phyloP scores from a whole-genome alignment of 92 coral and sea anemone genomes.

The Plumapathes pennacea region DNA sequence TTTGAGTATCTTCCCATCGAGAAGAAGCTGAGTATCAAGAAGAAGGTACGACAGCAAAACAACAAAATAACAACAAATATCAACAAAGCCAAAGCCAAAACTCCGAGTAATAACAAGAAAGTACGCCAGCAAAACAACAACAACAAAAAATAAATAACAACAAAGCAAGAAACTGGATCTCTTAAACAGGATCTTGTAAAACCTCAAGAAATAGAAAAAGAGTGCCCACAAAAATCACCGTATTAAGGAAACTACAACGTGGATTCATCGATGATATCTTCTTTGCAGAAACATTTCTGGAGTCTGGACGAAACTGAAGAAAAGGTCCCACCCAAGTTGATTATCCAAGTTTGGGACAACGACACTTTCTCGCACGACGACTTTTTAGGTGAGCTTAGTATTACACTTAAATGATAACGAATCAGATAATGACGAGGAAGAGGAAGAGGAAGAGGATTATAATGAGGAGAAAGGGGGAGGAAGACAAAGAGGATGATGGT shows the following conservation, averaged over 20 bases:
- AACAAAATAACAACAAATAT: no score
- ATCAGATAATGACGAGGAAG: background rate
- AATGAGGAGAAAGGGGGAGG: no score
- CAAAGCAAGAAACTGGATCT: no score
- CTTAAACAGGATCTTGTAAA: no score
- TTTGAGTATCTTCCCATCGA: slow-evolving; percentile 79
- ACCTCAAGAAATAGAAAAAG: no score
- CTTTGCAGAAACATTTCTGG: slow-evolving; percentile 68
- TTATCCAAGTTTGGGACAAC: slow-evolving; percentile 89
- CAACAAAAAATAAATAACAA: no score
- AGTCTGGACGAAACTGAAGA: slow-evolving; percentile 85
- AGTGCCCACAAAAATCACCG: no score
- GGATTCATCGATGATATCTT: background rate
- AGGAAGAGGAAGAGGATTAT: no score
- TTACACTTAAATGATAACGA: background rate
- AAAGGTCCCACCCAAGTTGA: slow-evolving; percentile 59
- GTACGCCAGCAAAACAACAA: no score
- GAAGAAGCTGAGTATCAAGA: slow-evolving; percentile 75
- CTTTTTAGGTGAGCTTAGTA: slow-evolving; percentile 79
- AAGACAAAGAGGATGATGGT: background rate
- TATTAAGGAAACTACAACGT: background rate
- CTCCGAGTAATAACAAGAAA: no score
- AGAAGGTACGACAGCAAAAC: slow-evolving; percentile 74
- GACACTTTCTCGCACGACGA: slow-evolving; percentile 83
- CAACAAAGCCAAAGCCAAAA: no score